Evolutionary conservation across 2,797 vertebrate genomes (phyloP), one percentile per base, ranked within the genome.

Genomic region (Podarcis siculus): DNA sequence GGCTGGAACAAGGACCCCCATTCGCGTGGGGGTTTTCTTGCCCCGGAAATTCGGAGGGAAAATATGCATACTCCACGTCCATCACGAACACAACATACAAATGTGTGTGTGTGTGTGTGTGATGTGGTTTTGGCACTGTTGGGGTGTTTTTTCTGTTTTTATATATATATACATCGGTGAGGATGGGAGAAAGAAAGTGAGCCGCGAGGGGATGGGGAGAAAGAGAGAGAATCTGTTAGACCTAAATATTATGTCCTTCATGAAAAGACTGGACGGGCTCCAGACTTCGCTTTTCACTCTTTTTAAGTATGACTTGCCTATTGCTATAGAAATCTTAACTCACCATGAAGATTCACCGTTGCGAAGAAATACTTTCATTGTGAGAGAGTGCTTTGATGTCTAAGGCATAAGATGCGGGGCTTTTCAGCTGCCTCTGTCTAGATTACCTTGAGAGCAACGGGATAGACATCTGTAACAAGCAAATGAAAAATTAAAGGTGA

Each of bases 311-410:
- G 98, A 98, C 98, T 99, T 98, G 98, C 98, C 98, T 97, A 98
- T 98, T 98, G 98, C 98, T 97, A 98, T 99, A 98, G 98, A 99
- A 99, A 98, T 98, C 97, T 98, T 99, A 99, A 99, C 98, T 98
- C 98, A 99, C 98, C 99, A 97, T 99, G 98, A 99, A 98, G 98
- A 99, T 99, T 98, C 98, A 98, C 98, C 98, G 98, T 98, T 97
- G 98, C 97, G 98, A 98, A 99, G 98, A 98, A 99, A 98, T 98
- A 97, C 97, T 96, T 98, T 67, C 98, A 98, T 99, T 99, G 98
- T 99, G 96, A 90, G 93, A 97, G 96, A 91, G 93, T 95, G 96
- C 98, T 99, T 99, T 99, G 99, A 99, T 98, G 99, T 99, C 97
- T 97, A 98, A 97, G 98, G 97, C 97, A 96, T 97, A 97, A 98